Base-by-base conservation (phyloP, 2,888 invertebrate genomes). In the Archips xylosteana region DNA sequence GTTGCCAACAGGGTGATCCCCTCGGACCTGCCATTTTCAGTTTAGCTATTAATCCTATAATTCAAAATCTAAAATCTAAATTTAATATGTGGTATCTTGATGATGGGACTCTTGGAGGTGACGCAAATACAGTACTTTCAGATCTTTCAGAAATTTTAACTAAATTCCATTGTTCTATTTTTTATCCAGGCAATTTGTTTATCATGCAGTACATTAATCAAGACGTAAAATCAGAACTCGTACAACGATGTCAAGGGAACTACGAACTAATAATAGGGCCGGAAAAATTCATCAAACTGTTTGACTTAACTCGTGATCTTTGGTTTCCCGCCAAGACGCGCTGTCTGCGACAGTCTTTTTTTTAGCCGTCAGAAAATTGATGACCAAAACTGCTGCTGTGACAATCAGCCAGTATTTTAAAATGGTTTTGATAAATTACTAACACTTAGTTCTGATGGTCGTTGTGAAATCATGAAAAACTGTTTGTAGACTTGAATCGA, bases 221-320 rank as follows among this genome's bases (percentile, higher is more conserved):
- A 57, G 57, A 57, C 12, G n/a, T 49, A 49, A 57, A 57, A 64
- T 32, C 12, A 64, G 10, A 63, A 13, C 45, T 32, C 47, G 8
- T 23, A 32, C 45, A 64, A 64, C n/a, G 13, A 36, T 64, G 64
- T 49, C 64, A 64, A 64, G 64, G 64, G 12, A 63, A 13, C 45
- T 13, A 10, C 45, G 32, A 63, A 57, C 57, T 49, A 64, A 47
- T 47, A 64, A 64, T 64, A 64, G 49, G 34, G 8, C 34, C 13
- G 49, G 36, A 64, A 64, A 64, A n/a, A 64, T 64, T 12, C 12
- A 64, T 64, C 64, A 49, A 3, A 45, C 12, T 13, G 32, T 47
- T 49, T 64, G 64, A 64, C 64, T 64, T 32, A 64, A 64, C 64
- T 34, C 34, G 49, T 49, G 23, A 42, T 45, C 63, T 64, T 64